Evolutionary conservation across 2,888 invertebrate species (phyloP), one percentile per base, ranked within the genome.

Genomic region (Chrysodeixis includens): DNA sequence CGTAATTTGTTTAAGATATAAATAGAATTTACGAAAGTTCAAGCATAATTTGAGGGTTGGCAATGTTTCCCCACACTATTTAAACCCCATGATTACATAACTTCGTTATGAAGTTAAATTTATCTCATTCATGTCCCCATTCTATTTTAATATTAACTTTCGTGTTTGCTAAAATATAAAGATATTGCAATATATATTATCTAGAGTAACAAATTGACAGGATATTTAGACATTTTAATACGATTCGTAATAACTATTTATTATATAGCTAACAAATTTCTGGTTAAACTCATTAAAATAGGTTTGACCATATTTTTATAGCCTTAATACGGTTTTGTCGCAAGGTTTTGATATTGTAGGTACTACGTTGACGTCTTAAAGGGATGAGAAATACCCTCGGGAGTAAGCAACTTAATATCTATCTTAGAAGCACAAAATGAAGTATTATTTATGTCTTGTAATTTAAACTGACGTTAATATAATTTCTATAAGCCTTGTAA

Each of bases 21-120:
- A 40, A 40, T 40, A 40, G n/a, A n/a, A 40, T n/a, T n/a, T n/a
- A n/a, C 40, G 40, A 40, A n/a, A 40, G 40, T 40, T 40, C 40
- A 40, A 40, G n/a, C n/a, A 40, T n/a, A 40, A 40, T 35, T 35
- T 35, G 5, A 40, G 40, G 40, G 12, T 40, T n/a, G 40, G 3
- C 12, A n/a, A 40, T 6, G 40, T n/a, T 40, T 12, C 9, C n/a
- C 2, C 12, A 35, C n/a, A 26, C 0, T 40, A n/a, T 40, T n/a
- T 40, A 1, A 40, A 5, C 5, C 3, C n/a, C 6, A 14, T 40
- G n/a, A 40, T 40, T 40, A 40, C 35, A 35, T 40, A 40, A 40
- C 40, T n/a, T 7, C 14, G n/a, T 40, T n/a, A 40, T 40, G 6
- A 12, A 35, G 6, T 40, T 35, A 14, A 40, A 0, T n/a, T 7